Percentiles rank a stretch among this genome's conserved stretches.
Conservation (phyloP, 2,888 invertebrate species). For the Lochmaea crataegi region DNA sequence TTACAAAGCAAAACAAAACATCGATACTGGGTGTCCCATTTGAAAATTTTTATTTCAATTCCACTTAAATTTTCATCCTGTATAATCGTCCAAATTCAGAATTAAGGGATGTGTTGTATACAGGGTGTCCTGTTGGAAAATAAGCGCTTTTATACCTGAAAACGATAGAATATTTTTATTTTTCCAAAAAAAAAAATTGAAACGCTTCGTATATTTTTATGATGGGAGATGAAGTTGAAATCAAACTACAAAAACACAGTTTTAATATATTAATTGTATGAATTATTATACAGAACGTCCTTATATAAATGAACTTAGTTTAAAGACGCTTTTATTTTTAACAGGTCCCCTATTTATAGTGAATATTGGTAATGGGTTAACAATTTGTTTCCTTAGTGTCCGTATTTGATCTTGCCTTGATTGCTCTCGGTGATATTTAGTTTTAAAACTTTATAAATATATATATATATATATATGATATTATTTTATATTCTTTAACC, state of each 20-base stretch:
- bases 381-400: conserved; percentile 27
- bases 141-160: background rate
- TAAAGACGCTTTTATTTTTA: background rate
- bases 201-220: too few relatives aligned
- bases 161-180: too few relatives aligned
- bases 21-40: too few relatives aligned
- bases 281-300: background rate
- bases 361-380: conserved; percentile 20
- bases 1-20: too few relatives aligned
- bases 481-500: too few relatives aligned
- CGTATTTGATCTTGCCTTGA: conserved; percentile 35
- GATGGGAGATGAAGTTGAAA: too few relatives aligned
- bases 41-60: too few relatives aligned
- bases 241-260: too few relatives aligned
- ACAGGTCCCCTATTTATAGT: background rate
- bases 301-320: background rate
- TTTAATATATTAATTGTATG: too few relatives aligned
- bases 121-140: background rate
- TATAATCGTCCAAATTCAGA: background rate
- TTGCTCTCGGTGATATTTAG: conserved; percentile 32
- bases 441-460: too few relatives aligned
- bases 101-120: background rate
- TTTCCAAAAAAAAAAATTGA: too few relatives aligned
- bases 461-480: too few relatives aligned
- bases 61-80: background rate